Evolutionary conservation across 2,113 vertebrate species (phyloP), one percentile per base, ranked within the genome.

Genomic region (Calyptommatus sinebrachiatus): DNA sequence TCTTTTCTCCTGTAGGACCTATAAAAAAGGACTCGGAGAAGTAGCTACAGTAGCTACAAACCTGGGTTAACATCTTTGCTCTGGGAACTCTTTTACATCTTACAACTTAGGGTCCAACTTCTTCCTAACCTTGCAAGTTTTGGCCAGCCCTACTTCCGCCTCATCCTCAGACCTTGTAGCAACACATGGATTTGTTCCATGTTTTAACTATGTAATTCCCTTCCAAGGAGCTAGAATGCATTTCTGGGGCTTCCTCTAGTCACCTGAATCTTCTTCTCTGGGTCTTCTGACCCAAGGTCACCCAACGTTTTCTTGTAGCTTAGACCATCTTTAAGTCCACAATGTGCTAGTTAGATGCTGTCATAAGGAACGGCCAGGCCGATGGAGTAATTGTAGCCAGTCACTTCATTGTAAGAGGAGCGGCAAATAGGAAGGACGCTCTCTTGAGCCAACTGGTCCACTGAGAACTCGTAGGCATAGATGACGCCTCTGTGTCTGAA

Each of bases 341-440:
- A 20, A 7, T 14, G 18, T 62, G 53, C 1, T 3, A 24, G 73
- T 85, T 94, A 95, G 65, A 92, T 61, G 48, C 24, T 72, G 85
- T 98, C 97, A 0, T 95, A 97, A 29, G 97, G 98, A 83, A 97
- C 90, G 0, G 95, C 83, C 18, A 98, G 95, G n/a, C 95, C 89
- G 1, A 99, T 97, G 94, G 98, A 97, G 87, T 97, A 99, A 95
- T 89, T 97, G 91, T 97, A 96, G 0, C 96, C 96, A 0, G 89
- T 81, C 10, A 89, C 73, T 75, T 95, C 91, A 0, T 77, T 88
- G 69, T 96, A 96, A 89, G 96, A 90, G 0, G 97, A 96, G 80
- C 96, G 95, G 93, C 97, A 99, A 89, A 98, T 95, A 28, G 98
- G 97, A 4, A 99, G 94, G 11, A 97, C 5, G 11, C 97, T 95